Evolutionary conservation across 1,140 invertebrate species (phyloP).

Genomic region (Dolichoris vasculosae): DNA sequence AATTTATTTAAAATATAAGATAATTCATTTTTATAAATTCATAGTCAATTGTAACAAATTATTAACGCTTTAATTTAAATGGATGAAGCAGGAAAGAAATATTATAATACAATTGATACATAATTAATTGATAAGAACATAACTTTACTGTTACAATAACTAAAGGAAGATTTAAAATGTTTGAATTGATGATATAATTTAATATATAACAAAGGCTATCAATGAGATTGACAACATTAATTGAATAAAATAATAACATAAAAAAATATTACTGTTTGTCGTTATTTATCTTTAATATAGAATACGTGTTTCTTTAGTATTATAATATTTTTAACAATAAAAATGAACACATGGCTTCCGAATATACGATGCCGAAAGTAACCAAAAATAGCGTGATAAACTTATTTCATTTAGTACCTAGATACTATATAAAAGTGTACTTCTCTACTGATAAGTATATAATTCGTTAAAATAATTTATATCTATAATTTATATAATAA

Average conservation of each 20-base stretch:
- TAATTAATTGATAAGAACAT: background rate
- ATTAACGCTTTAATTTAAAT: no score
- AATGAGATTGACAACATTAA: background rate
- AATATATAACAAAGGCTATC: background rate
- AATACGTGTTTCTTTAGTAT: no score
- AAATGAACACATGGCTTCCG: background rate
- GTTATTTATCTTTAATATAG: no score
- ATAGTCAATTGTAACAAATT: no score
- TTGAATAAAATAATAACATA: background rate
- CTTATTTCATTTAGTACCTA: background rate
- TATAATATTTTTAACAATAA: background rate
- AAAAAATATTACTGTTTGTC: background rate
- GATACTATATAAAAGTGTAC: background rate
- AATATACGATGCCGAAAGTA: background rate
- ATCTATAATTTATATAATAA: no score
- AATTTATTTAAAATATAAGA: background rate
- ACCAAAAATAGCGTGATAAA: background rate
- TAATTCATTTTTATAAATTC: no score
- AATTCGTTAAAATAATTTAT: no score
- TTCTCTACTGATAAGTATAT: background rate
- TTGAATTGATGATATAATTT: background rate
- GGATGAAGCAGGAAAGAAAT: background rate
- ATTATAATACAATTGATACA: background rate
- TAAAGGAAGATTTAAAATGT: background rate
- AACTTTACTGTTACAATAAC: background rate